Percentiles rank a stretch among this genome's conserved stretches.
Conservation (phyloP, 2,888 invertebrate species). For the Rotaria macrura region DNA sequence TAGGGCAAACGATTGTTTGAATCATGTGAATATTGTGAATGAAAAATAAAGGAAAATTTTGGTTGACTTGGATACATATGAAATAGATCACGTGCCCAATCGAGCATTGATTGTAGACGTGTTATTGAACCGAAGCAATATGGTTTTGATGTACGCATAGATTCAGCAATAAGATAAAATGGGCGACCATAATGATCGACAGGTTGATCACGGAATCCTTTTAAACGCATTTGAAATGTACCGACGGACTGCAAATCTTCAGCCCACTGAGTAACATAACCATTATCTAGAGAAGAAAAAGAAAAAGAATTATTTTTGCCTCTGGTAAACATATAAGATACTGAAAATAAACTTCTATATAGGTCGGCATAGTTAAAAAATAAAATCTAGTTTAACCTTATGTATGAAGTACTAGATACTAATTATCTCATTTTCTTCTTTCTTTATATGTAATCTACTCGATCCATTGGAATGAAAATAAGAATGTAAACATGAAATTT, state of each 20-base stretch:
- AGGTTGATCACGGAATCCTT: constrained; percentile 43
- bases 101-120: constrained; percentile 35
- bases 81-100: constrained; percentile 43
- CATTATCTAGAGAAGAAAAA: constrained; percentile 38
- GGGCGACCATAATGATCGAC: constrained; percentile 46
- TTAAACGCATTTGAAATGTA: constrained; percentile 42
- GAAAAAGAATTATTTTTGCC: not conserved
- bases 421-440: no score
- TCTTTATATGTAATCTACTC: no score
- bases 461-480: no score
- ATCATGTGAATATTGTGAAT: constrained; percentile 41
- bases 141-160: not conserved
- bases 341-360: no score
- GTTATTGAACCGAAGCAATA: constrained; percentile 26
- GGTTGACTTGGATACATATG: constrained; percentile 39
- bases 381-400: no score
- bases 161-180: not conserved
- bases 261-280: constrained; percentile 63
- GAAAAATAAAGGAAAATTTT: constrained; percentile 42
- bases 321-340: no score
- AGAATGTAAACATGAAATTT: no score
- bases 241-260: constrained; percentile 44
- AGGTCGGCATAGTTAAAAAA: no score
- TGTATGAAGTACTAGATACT: no score
- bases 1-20: constrained; percentile 43